A percentile compares a stretch with the other conserved stretches of the same genome.
phyloP scores from a whole-genome alignment of 2,113 vertebrate species.

The Zeus faber region DNA sequence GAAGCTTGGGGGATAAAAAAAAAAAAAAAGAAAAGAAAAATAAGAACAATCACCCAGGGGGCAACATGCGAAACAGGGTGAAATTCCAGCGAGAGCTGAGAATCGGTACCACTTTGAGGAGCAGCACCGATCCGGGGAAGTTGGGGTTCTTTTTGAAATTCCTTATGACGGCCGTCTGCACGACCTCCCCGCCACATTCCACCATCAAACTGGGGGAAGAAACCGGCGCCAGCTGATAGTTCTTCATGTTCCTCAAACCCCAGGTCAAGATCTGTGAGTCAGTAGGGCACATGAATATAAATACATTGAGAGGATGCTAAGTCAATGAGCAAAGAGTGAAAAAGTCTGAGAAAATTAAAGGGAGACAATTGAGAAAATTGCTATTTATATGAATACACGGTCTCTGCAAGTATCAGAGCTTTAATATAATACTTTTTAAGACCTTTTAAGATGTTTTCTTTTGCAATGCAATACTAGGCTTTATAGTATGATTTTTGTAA shows the following conservation, averaged over 20 bases:
- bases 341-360: no score
- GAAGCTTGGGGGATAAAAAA: slow-evolving; percentile 78
- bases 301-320: neutral
- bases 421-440: no score
- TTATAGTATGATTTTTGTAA: no score
- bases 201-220: slow-evolving; percentile 89
- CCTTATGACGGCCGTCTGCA: slow-evolving; percentile 90
- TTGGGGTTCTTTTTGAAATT: slow-evolving; percentile 96
- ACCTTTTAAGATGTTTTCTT: no score
- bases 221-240: slow-evolving; percentile 88
- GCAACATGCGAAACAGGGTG: neutral
- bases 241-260: slow-evolving; percentile 98
- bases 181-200: slow-evolving; percentile 89
- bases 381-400: no score
- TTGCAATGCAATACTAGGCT: no score
- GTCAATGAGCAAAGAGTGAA: neutral
- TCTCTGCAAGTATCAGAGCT: no score
- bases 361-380: no score
- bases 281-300: neutral
- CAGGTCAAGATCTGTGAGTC: slow-evolving; percentile 87
- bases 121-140: slow-evolving; percentile 90
- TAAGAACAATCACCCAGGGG: neutral
- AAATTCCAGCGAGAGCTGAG: neutral
- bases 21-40: slow-evolving; percentile 2
- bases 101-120: slow-evolving; percentile 89